Conservation (phyloP, 2,113 vertebrate genomes). For the Semnopithecus entellus region DNA sequence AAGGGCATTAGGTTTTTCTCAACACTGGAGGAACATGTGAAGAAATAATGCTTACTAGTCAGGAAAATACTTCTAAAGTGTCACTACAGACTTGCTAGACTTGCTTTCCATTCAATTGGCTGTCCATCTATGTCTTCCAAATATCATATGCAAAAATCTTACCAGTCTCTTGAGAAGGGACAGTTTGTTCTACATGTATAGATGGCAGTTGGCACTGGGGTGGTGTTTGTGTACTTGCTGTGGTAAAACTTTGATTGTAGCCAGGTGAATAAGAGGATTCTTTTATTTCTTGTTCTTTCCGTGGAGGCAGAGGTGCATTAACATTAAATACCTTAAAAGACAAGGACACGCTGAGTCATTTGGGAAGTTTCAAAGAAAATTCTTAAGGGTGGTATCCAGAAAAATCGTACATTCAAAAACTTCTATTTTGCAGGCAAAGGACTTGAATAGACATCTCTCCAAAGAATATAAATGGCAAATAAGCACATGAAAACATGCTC, state of each 20-base stretch:
- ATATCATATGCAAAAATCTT: neutral
- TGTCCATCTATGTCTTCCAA: neutral
- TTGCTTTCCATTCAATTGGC: neutral
- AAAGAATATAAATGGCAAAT: neutral
- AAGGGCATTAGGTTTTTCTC: neutral
- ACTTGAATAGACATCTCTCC: conserved; percentile 14
- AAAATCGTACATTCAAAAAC: conserved; percentile 12
- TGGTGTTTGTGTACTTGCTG: conserved; percentile 94
- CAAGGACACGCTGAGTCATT: neutral
- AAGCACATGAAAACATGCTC: neutral
- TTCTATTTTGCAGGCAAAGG: neutral
- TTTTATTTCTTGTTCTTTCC: conserved; percentile 87
- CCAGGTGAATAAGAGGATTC: conserved; percentile 83
- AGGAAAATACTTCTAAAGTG: neutral
- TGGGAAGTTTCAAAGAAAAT: neutral
- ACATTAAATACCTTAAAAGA: conserved; percentile 91
- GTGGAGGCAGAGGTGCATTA: conserved; percentile 87
- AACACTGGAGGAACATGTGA: neutral
- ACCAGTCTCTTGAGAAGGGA: conserved; percentile 83
- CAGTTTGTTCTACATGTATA: conserved; percentile 85
- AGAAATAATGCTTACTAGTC: neutral
- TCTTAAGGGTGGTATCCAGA: neutral
- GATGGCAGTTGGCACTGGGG: conserved; percentile 88
- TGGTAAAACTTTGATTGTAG: conserved; percentile 87
- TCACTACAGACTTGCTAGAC: neutral